Evolutionary conservation across 2,888 invertebrate species (phyloP).

Genomic region (Meteorus colon): DNA sequence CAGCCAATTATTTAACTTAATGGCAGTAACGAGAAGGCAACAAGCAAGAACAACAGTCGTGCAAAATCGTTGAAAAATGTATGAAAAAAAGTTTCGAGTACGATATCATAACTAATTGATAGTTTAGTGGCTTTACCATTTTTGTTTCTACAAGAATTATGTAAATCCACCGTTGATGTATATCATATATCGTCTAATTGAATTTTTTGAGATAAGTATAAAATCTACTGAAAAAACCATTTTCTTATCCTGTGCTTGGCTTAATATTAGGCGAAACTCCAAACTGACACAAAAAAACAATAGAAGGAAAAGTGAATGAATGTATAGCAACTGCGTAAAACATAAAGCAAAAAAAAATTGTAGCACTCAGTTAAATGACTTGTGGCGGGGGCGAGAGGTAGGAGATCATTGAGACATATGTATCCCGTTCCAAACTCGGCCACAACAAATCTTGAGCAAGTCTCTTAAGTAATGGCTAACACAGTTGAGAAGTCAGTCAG

Average conservation of each 20-base stretch:
- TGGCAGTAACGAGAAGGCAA: background rate
- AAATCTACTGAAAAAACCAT: background rate
- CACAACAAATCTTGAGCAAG: constrained; percentile 54
- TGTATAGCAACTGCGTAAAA: background rate
- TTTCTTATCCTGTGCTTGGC: background rate
- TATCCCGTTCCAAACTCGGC: background rate
- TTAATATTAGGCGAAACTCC: background rate
- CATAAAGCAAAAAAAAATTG: background rate
- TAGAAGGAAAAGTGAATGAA: background rate
- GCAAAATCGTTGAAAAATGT: constrained; percentile 3
- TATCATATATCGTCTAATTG: background rate
- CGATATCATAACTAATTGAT: background rate
- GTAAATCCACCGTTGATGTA: too few relatives aligned
- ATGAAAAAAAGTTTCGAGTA: background rate
- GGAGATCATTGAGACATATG: constrained; percentile 3
- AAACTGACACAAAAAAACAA: background rate
- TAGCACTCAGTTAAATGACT: background rate
- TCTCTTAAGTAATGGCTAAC: constrained; percentile 54
- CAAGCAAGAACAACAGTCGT: background rate
- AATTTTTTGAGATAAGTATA: background rate
- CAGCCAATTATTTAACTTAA: constrained; percentile 26
- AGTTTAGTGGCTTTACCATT: too few relatives aligned
- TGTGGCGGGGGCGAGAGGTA: constrained; percentile 4
- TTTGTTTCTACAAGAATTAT: too few relatives aligned
- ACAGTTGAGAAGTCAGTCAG: constrained; percentile 45